Evolutionary conservation across 2,888 invertebrate species (phyloP), one percentile per base, ranked within the genome.

Genomic region (Chrysolina americana): DNA sequence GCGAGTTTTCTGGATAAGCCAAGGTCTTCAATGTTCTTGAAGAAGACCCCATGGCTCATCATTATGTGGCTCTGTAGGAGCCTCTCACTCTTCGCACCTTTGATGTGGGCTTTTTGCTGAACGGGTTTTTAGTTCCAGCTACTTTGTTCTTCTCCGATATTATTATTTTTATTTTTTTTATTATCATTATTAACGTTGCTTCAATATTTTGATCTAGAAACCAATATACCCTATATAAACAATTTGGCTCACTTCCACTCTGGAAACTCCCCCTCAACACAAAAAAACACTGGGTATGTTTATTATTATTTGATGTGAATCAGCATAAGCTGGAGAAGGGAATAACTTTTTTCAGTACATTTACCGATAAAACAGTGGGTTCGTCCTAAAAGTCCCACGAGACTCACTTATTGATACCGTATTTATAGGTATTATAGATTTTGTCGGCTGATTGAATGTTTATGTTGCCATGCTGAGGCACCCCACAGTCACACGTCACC

Each of bases 351-450:
- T 86, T 87, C 86, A 79, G 82, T 85, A 86, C 86, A 87, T 87
- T 87, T 87, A 77, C 81, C 86, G 86, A 86, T 87, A 87, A 87
- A 87, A 86, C 84, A 84, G 85, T 84, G 82, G 82, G 82, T 82
- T 80, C 79, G 80, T 79, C 81, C 81, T 78, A 81, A 83, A 83
- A 84, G 82, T 84, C 87, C 85, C 86, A 80, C 82, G 85, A 84
- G 86, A 85, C 82, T 85, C 83, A 82, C 86, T 88, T 88, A 88
- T 87, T 87, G 87, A 87, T 87, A 86, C 85, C 85, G 85, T 86
- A 88, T 88, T 87, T 88, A 87, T 87, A 87, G 87, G 87, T 87
- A 87, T 87, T 88, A 87, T 86, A 80, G 79, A 79, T 80, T 81
- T 81, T 79, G 79, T 76, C 75, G 77, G 74, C 75, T 82, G 78